A percentile compares a stretch with the other conserved stretches of the same genome.
phyloP scores from a whole-genome alignment of 1,140 invertebrate genomes.

The Bombus terrestris region DNA sequence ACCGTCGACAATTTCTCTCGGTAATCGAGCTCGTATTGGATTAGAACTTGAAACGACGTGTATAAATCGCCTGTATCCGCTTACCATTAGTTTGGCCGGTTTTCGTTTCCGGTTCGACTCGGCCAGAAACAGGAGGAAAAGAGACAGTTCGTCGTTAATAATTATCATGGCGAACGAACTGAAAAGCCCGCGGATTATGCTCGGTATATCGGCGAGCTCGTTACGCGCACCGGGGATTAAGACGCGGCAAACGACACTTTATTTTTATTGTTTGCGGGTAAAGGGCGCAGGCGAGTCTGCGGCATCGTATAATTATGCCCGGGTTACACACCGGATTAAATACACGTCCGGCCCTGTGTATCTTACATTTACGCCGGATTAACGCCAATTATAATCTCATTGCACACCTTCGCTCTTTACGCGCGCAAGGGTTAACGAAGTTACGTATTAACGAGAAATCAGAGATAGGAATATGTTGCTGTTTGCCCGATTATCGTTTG shows the following conservation, averaged over 20 bases:
- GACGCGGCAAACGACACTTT: constrained; percentile 42
- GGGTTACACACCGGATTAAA: constrained; percentile 26
- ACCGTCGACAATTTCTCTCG: neutral
- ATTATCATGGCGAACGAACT: constrained; percentile 52
- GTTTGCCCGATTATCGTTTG: neutral
- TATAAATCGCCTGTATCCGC: constrained; percentile 41
- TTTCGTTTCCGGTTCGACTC: constrained; percentile 20
- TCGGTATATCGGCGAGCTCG: constrained; percentile 27
- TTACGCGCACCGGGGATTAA: constrained; percentile 45
- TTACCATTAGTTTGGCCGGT: constrained; percentile 41
- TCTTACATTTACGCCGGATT: constrained; percentile 19
- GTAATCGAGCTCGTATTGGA: neutral
- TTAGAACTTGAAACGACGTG: constrained; percentile 25
- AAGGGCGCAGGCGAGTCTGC: neutral
- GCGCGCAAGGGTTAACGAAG: neutral
- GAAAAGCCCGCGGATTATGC: constrained; percentile 55
- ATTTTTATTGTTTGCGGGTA: constrained; percentile 45
- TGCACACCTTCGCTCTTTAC: neutral
- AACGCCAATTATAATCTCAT: constrained; percentile 22
- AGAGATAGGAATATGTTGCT: neutral
- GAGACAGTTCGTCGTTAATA: constrained; percentile 51
- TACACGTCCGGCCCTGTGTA: neutral
- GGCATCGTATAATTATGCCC: constrained; percentile 31
- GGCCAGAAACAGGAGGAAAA: neutral
- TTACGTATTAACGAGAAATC: neutral